These are phyloP conservation scores for Caprella mutica DNA, from an alignment of 2,888 invertebrate species.

Conservation along the genomic window DNA sequence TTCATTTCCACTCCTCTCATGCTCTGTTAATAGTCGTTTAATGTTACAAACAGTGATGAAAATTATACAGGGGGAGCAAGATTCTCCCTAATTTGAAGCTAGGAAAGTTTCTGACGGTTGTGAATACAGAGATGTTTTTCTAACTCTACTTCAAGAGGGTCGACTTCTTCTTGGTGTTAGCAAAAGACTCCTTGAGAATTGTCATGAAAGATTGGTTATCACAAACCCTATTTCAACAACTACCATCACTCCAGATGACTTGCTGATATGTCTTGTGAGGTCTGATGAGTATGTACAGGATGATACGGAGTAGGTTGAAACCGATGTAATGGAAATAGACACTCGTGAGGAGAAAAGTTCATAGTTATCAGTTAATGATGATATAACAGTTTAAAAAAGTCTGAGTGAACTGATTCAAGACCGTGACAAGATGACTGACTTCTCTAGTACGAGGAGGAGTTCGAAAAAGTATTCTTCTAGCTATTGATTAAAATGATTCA, in stretches of 20 bases:
- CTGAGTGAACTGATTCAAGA: too few relatives aligned
- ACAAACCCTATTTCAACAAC: neutral
- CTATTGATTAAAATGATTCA: too few relatives aligned
- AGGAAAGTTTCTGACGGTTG: neutral
- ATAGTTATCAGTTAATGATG: too few relatives aligned
- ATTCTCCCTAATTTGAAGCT: neutral
- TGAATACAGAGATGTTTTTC: conserved; percentile 2
- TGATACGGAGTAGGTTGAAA: too few relatives aligned
- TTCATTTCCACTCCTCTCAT: neutral
- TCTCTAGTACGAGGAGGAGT: too few relatives aligned
- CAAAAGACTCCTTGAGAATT: neutral
- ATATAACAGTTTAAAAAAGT: too few relatives aligned
- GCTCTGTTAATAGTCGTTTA: neutral
- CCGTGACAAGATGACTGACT: too few relatives aligned
- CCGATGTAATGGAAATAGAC: too few relatives aligned
- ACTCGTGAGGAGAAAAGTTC: too few relatives aligned
- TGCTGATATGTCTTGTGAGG: neutral
- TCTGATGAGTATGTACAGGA: neutral
- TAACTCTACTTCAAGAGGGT: neutral
- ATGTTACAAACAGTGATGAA: conserved; percentile 1
- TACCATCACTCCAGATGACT: neutral
- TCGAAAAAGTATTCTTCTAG: too few relatives aligned
- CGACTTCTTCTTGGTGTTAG: neutral
- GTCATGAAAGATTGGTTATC: neutral
- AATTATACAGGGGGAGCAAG: neutral